Evolutionary conservation across 1,140 invertebrate species (phyloP).

Genomic region (Ostrea edulis): DNA sequence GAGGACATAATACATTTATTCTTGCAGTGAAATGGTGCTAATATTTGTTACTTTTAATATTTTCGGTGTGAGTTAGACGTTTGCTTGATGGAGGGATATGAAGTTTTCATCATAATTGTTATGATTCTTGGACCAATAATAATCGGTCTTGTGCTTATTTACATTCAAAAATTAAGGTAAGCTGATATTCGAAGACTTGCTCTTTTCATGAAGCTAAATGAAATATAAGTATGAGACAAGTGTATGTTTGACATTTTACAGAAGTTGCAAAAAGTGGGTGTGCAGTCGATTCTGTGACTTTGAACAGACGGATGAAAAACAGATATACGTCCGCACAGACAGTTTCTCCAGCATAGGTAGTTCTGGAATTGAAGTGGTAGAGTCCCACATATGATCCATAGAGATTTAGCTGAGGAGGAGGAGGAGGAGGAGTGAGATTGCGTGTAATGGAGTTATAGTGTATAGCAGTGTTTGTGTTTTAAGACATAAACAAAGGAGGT

Average conservation of each 20-base stretch:
- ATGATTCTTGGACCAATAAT: constrained; percentile 16
- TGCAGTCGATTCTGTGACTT: constrained; percentile 26
- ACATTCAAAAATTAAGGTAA: constrained; percentile 9
- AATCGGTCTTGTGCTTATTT: background rate
- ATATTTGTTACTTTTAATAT: background rate
- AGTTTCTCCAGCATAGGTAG: background rate
- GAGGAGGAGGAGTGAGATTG: no score
- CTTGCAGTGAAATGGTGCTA: background rate
- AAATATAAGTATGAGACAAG: background rate
- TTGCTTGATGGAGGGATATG: constrained; percentile 9
- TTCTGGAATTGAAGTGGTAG: background rate
- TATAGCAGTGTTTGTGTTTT: no score
- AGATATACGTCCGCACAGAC: background rate
- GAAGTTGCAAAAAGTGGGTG: background rate
- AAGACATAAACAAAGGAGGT: no score
- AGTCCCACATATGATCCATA: background rate
- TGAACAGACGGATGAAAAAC: background rate
- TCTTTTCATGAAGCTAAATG: background rate
- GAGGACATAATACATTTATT: background rate
- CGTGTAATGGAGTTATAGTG: no score
- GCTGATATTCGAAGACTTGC: background rate
- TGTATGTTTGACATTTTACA: background rate
- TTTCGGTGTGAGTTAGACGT: background rate
- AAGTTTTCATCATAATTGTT: constrained; percentile 1
- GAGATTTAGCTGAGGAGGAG: no score